Conservation (phyloP, 1,140 invertebrate genomes). For the Berghia stephanieae region DNA sequence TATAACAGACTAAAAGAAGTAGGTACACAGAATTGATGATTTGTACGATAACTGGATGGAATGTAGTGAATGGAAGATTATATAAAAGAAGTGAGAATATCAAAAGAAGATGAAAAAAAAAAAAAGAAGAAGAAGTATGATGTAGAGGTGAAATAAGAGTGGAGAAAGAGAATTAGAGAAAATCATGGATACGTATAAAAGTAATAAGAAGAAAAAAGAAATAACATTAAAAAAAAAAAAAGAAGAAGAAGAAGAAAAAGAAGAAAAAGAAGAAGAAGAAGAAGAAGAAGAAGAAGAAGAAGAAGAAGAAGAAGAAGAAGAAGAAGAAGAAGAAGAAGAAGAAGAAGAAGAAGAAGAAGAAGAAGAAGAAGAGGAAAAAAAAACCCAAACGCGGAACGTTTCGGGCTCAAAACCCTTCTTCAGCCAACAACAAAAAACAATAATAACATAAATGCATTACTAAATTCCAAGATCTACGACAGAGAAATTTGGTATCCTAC, state of each 20-base stretch:
- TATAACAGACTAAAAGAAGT: no score
- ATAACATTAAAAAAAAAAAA: neutral
- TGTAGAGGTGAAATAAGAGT: neutral
- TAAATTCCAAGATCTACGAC: no score
- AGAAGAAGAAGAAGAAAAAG: neutral
- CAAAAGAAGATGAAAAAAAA: neutral
- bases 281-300: neutral
- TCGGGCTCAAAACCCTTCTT: no score
- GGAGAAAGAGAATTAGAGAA: neutral
- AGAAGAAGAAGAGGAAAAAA: neutral
- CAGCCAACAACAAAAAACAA: no score
- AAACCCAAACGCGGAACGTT: neutral
- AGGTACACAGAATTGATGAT: no score
- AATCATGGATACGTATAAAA: neutral
- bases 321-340: neutral
- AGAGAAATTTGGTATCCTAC: no score
- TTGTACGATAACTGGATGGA: no score
- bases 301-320: neutral
- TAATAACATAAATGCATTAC: no score
- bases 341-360: neutral
- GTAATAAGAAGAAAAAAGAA: neutral
- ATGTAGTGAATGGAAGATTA: no score
- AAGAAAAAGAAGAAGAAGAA: constrained; percentile 3
- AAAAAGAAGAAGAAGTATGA: no score
- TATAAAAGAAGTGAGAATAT: neutral